A percentile compares a stretch with the other conserved stretches of the same genome.
phyloP scores from a whole-genome alignment of 2,797 vertebrate species.

The Cephalopachus bancanus region DNA sequence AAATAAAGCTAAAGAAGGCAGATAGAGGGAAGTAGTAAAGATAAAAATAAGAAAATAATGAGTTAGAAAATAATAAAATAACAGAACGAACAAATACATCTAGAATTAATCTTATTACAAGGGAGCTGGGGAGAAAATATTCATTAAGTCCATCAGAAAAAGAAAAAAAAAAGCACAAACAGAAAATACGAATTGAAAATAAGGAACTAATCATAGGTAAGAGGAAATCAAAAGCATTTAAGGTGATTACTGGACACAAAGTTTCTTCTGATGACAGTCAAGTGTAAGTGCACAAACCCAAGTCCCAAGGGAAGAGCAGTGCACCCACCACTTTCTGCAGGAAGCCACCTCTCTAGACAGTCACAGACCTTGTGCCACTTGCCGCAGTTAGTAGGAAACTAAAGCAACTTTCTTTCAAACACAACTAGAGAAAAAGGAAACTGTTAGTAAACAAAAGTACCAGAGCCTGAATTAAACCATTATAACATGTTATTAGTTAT shows the following conservation, averaged over 20 bases:
- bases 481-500: constrained; percentile 19
- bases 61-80: constrained; percentile 18
- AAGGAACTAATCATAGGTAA: background rate
- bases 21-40: constrained; percentile 38
- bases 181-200: background rate
- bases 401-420: background rate
- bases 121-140: background rate
- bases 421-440: background rate
- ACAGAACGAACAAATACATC: background rate
- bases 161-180: background rate
- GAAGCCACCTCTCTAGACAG: background rate
- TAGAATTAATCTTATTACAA: constrained; percentile 26
- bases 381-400: background rate
- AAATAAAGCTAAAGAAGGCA: constrained; percentile 48
- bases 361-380: background rate
- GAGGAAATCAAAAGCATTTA: background rate
- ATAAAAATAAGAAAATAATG: constrained; percentile 14
- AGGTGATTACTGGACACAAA: background rate
- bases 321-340: no score
- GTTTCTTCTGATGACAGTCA: background rate
- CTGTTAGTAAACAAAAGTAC: background rate
- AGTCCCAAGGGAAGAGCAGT: background rate
- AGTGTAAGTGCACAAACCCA: background rate
- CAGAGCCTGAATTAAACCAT: background rate
- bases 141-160: background rate